Base-by-base conservation (phyloP, 2,888 invertebrate genomes). In the Amphimallon solstitiale region DNA sequence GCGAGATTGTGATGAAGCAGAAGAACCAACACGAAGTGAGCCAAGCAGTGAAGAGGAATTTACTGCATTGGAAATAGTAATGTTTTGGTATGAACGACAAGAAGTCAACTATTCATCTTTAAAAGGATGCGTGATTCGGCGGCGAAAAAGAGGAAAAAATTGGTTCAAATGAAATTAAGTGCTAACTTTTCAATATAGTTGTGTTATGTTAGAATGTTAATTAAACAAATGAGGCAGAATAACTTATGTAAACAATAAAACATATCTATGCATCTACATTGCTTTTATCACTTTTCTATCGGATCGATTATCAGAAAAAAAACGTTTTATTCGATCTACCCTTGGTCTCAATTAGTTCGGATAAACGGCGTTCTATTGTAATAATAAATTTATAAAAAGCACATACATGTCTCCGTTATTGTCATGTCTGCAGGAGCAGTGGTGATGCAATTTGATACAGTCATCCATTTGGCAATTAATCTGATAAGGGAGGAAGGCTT, bases 351-450 rank as follows among this genome's bases (percentile, higher is more conserved):
- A n/a, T n/a, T n/a, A n/a, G n/a, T n/a, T n/a, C n/a, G n/a, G n/a
- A n/a, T n/a, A n/a, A n/a, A n/a, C n/a, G n/a, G n/a, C n/a, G n/a
- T n/a, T n/a, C n/a, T n/a, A n/a, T n/a, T n/a, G n/a, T n/a, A n/a
- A n/a, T n/a, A n/a, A n/a, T n/a, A n/a, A n/a, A n/a, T n/a, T n/a
- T n/a, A n/a, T n/a, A n/a, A n/a, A n/a, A n/a, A 65, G 52, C 21
- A 75, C 77, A 67, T 73, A 75, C 84, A 81, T 77, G 84, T 85
- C 76, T 84, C 85, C 74, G 84, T 85, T 74, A 84, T 84, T 81
- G 83, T 85, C 65, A 83, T 85, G 75, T 83, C 85, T 74, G 83
- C 85, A n/a, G 83, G 85, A 35, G 84, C 86, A 63, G 83, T 83
- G 68, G 84, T 83, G 68, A 84, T 76, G 40, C 7, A 17, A n/a